Conservation (phyloP, 2,797 vertebrate species). For the Melanotaenia maccullochi region DNA sequence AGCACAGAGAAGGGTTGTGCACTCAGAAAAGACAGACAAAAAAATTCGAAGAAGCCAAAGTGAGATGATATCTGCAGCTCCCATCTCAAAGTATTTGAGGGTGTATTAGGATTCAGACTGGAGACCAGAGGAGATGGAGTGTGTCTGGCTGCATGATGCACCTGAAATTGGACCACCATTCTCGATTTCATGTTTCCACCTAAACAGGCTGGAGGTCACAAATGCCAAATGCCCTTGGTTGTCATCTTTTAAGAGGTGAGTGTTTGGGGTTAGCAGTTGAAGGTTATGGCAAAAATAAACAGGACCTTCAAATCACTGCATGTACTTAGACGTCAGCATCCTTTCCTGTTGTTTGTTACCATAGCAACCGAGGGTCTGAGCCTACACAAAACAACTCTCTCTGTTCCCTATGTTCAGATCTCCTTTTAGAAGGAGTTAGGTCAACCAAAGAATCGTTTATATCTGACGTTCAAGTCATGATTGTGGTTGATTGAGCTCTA, state of each 20-base stretch:
- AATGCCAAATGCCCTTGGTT: background rate
- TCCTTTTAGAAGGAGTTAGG: slow-evolving; percentile 24
- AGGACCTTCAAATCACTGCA: slow-evolving; percentile 21
- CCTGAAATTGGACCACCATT: slow-evolving; percentile 69
- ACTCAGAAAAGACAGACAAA: background rate
- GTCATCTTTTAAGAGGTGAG: background rate
- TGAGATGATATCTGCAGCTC: slow-evolving; percentile 38
- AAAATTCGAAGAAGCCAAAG: slow-evolving; percentile 20
- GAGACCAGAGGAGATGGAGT: slow-evolving; percentile 37
- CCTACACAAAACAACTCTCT: slow-evolving; percentile 40
- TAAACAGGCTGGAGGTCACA: slow-evolving; percentile 8
- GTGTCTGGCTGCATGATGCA: slow-evolving; percentile 51
- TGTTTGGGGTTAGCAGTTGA: slow-evolving; percentile 24
- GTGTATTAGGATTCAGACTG: slow-evolving; percentile 56
- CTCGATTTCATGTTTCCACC: slow-evolving; percentile 47
- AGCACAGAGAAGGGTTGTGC: slow-evolving; percentile 15
- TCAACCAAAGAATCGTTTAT: slow-evolving; percentile 37
- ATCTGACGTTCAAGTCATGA: slow-evolving; percentile 13
- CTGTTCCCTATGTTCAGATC: slow-evolving; percentile 31
- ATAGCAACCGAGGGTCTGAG: slow-evolving; percentile 60
- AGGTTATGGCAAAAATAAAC: slow-evolving; percentile 27
- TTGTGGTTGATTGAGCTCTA: slow-evolving; percentile 9
- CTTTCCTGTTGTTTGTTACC: slow-evolving; percentile 50
- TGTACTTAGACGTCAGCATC: slow-evolving; percentile 39
- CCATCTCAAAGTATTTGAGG: slow-evolving; percentile 35